Evolutionary conservation across 2,113 vertebrate species (phyloP), one percentile per base, ranked within the genome.

Genomic region (Echinops telfairi): DNA sequence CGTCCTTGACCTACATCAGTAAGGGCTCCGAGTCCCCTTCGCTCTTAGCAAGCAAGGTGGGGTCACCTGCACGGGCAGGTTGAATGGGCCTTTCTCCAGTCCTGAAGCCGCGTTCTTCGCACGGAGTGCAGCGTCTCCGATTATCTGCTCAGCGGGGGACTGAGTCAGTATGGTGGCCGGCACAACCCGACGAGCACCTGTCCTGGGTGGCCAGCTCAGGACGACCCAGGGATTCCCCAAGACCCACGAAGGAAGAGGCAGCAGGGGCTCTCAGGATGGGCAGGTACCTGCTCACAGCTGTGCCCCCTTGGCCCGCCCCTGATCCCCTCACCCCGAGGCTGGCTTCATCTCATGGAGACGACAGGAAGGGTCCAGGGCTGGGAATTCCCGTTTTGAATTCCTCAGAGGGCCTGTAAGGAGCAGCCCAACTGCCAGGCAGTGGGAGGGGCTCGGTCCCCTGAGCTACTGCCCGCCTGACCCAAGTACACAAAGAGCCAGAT

Each of bases 391-490:
- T 92, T 58, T 80, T 33, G 88, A 40, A 86, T 23, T 25, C 75
- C 76, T 53, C 47, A 6, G n/a, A 27, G 38, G 29, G 17, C 23
- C 64, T 62, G 6, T 0, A 53, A 53, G 47, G 47, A 53, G 47
- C 47, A 7, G 47, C 47, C 47, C 5, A 53, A 9, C 47, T 3
- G 73, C 2, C 75, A 31, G 47, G 47, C 5, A 31, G 12, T 47
- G 20, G 22, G 58, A 77, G 1, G 47, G 19, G 22, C 68, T n/a
- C 25, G 8, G 62, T 64, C 33, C 70, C 73, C 75, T 36, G 0
- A 0, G 76, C 29, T 7, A 31, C 75, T 1, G 71, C 38, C 11
- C 0, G 33, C 58, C 36, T 3, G 4, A 0, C 2, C 60, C 27
- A 60, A 53, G 47, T 2, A 19, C 62, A 89, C 47, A 78, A 85